These are phyloP conservation scores for Tangara arthus DNA, from an alignment of 2,797 vertebrate genomes.

Conservation along the genomic window DNA sequence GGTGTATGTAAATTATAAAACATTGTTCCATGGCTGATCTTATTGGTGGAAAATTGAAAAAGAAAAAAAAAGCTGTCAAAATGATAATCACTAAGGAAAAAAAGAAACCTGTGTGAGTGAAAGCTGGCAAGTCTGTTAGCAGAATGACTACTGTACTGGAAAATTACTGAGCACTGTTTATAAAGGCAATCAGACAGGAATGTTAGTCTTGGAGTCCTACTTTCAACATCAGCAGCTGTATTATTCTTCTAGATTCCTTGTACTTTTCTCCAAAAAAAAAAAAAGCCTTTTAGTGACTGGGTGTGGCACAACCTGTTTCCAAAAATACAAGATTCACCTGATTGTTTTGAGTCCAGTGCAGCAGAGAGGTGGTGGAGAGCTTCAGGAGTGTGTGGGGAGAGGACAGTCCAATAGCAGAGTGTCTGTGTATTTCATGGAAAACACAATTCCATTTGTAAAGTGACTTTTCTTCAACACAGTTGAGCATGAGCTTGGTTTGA, in stretches of 20 bases:
- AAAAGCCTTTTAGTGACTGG: constrained; percentile 39
- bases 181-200: constrained; percentile 74
- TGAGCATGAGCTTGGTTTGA: not conserved
- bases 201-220: constrained; percentile 78
- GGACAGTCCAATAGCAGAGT: not conserved
- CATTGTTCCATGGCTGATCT: not conserved
- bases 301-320: constrained; percentile 72
- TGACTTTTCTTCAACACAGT: not conserved
- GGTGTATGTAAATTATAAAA: not conserved
- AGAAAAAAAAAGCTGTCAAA: not conserved
- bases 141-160: constrained; percentile 77
- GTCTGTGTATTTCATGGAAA: not conserved
- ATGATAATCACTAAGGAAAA: constrained; percentile 19
- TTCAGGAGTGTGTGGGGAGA: not conserved
- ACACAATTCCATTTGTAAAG: not conserved
- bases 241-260: constrained; percentile 73
- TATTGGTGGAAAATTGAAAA: not conserved
- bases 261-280: constrained; percentile 13
- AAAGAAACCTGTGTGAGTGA: constrained; percentile 51
- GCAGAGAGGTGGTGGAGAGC: not conserved
- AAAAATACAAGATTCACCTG: constrained; percentile 59
- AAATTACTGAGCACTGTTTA: constrained; percentile 74
- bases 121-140: constrained; percentile 63
- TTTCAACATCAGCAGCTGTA: constrained; percentile 73
- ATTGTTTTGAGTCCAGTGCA: constrained; percentile 27